Conservation (phyloP, 1,140 invertebrate species). For the Apis cerana region DNA sequence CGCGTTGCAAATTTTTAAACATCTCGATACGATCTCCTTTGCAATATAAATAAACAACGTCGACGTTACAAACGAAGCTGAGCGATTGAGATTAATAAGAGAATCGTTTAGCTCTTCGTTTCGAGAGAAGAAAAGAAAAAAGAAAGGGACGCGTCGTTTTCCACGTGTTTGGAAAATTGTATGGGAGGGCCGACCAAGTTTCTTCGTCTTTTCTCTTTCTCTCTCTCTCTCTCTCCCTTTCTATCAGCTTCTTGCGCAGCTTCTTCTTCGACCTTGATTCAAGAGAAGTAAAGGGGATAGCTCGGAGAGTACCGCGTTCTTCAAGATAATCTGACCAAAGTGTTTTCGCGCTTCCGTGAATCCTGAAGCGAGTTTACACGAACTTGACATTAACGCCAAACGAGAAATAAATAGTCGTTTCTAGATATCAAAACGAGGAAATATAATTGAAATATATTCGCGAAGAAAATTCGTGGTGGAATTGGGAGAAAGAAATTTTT, state of each 20-base stretch:
- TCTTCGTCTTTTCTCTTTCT: neutral
- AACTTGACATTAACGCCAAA: neutral
- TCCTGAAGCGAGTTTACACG: neutral
- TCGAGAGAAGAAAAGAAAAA: neutral
- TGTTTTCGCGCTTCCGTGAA: slow-evolving; percentile 5
- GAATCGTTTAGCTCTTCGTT: neutral
- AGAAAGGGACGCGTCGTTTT: neutral
- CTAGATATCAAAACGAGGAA: neutral
- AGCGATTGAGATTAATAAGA: neutral
- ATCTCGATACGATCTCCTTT: too few relatives aligned
- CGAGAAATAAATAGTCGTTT: too few relatives aligned
- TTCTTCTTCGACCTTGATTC: slow-evolving; percentile 18
- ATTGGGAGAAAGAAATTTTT: too few relatives aligned
- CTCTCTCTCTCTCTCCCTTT: neutral
- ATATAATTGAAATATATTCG: neutral
- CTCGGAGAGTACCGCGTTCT: neutral
- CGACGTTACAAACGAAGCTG: too few relatives aligned
- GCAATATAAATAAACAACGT: too few relatives aligned
- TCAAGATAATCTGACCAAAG: slow-evolving; percentile 8
- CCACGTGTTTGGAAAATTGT: slow-evolving; percentile 9
- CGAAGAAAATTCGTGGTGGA: too few relatives aligned
- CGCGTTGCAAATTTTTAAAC: too few relatives aligned
- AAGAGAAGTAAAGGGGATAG: slow-evolving; percentile 32
- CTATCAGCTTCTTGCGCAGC: neutral
- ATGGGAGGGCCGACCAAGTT: neutral